phyloP scores from a whole-genome alignment of 2,888 invertebrate genomes.

The Melanargia galathea region DNA sequence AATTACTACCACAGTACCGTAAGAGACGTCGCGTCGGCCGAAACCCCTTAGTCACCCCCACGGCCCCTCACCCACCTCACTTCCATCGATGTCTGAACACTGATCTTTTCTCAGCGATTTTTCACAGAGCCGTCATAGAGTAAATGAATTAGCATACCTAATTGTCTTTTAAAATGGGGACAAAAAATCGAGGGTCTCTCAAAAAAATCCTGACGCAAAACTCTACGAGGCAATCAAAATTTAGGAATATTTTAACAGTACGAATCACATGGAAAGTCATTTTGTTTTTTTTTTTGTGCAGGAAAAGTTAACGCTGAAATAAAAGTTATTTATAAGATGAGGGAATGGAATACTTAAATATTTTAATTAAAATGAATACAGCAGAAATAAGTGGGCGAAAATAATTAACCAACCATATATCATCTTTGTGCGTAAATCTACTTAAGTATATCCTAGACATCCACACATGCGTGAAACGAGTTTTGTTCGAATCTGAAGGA shows the following conservation, averaged over 20 bases:
- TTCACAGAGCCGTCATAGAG: constrained; percentile 68
- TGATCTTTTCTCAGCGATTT: constrained; percentile 61
- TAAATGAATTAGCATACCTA: constrained; percentile 78
- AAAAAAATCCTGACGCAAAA: constrained; percentile 59
- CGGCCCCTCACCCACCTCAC: constrained; percentile 39
- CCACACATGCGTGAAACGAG: constrained; percentile 61
- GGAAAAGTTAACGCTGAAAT: constrained; percentile 58
- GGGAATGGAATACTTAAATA: constrained; percentile 59
- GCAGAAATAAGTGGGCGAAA: constrained; percentile 49
- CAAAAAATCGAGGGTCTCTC: constrained; percentile 65
- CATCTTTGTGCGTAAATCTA: constrained; percentile 56
- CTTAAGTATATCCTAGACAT: constrained; percentile 47
- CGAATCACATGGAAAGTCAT: constrained; percentile 65
- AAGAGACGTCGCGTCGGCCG: constrained; percentile 56
- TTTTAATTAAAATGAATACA: constrained; percentile 64
- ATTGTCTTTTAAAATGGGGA: constrained; percentile 71
- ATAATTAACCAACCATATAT: constrained; percentile 55
- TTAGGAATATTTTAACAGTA: constrained; percentile 68
- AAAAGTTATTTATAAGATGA: constrained; percentile 57
- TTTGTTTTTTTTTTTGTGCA: constrained; percentile 53
- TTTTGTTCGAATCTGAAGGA: constrained; percentile 53
- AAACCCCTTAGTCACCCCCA: constrained; percentile 41
- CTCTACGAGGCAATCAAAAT: constrained; percentile 75
- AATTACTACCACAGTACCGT: constrained; percentile 54
- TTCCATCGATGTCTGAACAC: constrained; percentile 53